Evolutionary conservation across 2,113 vertebrate species (phyloP).

Genomic region (mouse (Mus musculus)): GRCm39 chr2:50796001-50796500

Average conservation of each 20-base stretch:
- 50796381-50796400: neutral
- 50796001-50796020: neutral
- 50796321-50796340: neutral
- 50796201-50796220: neutral
- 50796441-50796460: neutral
- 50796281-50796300: neutral
- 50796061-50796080: conserved; percentile 50
- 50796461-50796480: too few species aligned
- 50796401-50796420: neutral
- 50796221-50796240: conserved; percentile 29
- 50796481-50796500: neutral
- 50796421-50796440: neutral
- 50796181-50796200: conserved; percentile 7
- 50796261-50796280: conserved; percentile 18
- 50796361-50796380: neutral
- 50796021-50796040: conserved; percentile 41
- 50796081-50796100: conserved; percentile 58
- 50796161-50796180: neutral
- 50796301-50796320: neutral
- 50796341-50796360: neutral
- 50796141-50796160: neutral
- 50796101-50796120: conserved; percentile 45
- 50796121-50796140: conserved; percentile 20
- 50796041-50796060: conserved; percentile 52
- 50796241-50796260: neutral